Evolutionary conservation across 2,113 vertebrate species (phyloP), one percentile per base, ranked within the genome.

Genomic region (Petrocephalus zakoni): DNA sequence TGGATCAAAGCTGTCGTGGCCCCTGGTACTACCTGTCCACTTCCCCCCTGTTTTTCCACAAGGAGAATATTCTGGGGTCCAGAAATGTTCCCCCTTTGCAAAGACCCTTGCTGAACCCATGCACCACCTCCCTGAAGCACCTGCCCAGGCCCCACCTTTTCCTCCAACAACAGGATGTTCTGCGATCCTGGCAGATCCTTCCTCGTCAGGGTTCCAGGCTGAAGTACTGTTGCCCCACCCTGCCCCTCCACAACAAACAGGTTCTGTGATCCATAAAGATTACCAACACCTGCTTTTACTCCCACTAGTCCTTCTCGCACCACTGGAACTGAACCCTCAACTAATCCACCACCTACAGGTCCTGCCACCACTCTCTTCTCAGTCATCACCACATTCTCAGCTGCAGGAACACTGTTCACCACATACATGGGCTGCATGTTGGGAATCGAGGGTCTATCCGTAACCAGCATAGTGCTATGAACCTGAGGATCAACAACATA

Each of bases 341-440:
- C 87, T 75, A 88, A 85, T 22, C 22, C 49, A 34, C 47, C 84
- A 55, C 29, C 42, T n/a, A 90, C 87, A 13, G 91, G 29, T 52
- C 87, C 75, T 34, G 49, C 51, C 29, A 88, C 25, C 87, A 82
- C 37, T 34, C 72, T 81, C 51, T 53, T 46, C 68, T 82, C 86
- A 29, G 47, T 78, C 15, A 88, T 5, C 25, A 88, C 29, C 72
- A 88, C 34, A 52, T 46, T 55, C 29, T 82, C 87, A 5, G 72
- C 4, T 19, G 21, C 51, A 13, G 87, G 87, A 47, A 46, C 61
- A 7, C 86, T 64, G 11, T 90, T 90, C 8, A 91, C 88, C 86
- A 90, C 10, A 83, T 90, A 87, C 91, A 95, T 83, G 53, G 88
- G 78, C 88, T 94, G 93, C 46, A 94, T 42, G 87, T 91, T 92